phyloP scores from a whole-genome alignment of 2,113 vertebrate genomes.

The Rhodinocichla rosea region DNA sequence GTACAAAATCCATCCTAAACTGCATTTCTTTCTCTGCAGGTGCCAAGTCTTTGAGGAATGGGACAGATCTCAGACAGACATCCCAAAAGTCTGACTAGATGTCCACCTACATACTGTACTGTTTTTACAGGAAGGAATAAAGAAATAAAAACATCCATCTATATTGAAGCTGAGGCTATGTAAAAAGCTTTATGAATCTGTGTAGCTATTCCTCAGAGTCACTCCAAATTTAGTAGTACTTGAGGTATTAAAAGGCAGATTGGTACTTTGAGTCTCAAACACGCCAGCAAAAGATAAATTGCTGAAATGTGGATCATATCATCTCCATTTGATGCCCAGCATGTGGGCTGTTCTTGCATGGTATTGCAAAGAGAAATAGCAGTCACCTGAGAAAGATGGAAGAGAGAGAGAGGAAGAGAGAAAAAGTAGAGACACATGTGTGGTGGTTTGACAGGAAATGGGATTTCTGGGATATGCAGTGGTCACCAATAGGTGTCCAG shows the following conservation, averaged over 20 bases:
- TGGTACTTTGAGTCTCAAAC: not conserved
- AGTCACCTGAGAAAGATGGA: not conserved
- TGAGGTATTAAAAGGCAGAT: not conserved
- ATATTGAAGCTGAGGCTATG: not conserved
- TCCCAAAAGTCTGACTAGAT: not conserved
- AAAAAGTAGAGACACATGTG: not conserved
- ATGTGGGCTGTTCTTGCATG: not conserved
- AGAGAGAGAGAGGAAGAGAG: not conserved
- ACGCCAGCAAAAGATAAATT: slow-evolving; percentile 23
- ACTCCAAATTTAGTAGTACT: slow-evolving; percentile 18
- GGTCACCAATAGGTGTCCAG: too few relatives aligned
- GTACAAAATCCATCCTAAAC: not conserved
- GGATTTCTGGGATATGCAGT: too few relatives aligned
- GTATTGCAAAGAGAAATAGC: not conserved
- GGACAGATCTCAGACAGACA: not conserved
- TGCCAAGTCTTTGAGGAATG: not conserved
- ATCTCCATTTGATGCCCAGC: slow-evolving; percentile 15
- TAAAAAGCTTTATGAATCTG: not conserved
- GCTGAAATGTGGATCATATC: not conserved
- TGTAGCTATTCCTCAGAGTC: not conserved
- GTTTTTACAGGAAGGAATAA: not conserved
- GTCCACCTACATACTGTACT: not conserved
- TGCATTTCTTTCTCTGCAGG: not conserved
- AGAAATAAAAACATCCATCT: not conserved
- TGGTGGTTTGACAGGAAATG: too few relatives aligned